Percentiles rank a stretch among this genome's conserved stretches.
Evolutionary conservation across 2,113 vertebrate genomes (phyloP).

Genomic region (Leuciscus idus): DNA sequence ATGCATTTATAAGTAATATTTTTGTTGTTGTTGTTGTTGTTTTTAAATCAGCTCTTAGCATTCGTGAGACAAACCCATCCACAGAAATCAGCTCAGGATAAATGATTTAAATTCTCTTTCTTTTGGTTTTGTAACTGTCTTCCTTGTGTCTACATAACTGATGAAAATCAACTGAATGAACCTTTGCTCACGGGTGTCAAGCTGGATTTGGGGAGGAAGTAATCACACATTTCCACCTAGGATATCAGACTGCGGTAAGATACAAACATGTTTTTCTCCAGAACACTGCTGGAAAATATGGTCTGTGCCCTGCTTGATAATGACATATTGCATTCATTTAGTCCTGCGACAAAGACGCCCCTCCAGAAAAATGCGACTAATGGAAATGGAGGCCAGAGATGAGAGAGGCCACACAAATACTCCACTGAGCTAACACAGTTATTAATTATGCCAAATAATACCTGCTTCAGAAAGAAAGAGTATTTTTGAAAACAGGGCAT

Average conservation of each 20-base stretch:
- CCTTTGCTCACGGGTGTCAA: constrained; percentile 24
- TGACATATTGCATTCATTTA: constrained; percentile 58
- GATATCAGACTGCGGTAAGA: constrained; percentile 12
- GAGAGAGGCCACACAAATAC: constrained; percentile 54
- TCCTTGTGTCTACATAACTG: constrained; percentile 38
- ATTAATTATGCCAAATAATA: constrained; percentile 52
- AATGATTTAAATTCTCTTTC: constrained; percentile 23
- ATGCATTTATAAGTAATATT: neutral
- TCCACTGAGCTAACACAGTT: constrained; percentile 52
- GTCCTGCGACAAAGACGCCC: constrained; percentile 43
- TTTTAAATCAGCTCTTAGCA: neutral
- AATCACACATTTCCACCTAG: constrained; percentile 36
- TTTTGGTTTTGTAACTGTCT: constrained; percentile 34
- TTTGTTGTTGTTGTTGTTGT: neutral
- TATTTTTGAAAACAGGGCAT: constrained; percentile 19
- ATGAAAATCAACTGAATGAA: constrained; percentile 42
- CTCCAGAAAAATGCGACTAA: constrained; percentile 56
- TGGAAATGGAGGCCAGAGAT: constrained; percentile 56
- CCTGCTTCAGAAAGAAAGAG: constrained; percentile 29
- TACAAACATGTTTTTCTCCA: constrained; percentile 52
- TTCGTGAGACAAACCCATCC: constrained; percentile 12
- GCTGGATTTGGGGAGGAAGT: constrained; percentile 40
- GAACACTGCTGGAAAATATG: constrained; percentile 24
- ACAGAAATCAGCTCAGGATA: constrained; percentile 1
- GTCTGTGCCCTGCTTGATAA: constrained; percentile 42